Base-by-base conservation (phyloP, 2,113 vertebrate genomes). In the Pycnonotus jocosus region DNA sequence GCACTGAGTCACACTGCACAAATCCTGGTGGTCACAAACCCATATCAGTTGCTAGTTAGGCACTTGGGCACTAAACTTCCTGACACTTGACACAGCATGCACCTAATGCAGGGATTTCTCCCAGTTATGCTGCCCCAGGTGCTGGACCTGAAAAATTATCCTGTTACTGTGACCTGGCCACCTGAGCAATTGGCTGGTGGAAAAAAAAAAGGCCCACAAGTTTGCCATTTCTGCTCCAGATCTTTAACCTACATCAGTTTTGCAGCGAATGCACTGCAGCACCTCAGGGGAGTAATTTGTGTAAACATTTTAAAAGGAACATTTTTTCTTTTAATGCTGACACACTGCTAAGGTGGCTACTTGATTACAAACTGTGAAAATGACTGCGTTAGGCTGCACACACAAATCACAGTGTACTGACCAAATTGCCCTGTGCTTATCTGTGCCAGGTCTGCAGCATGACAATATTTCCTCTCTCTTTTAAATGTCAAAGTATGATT, bases 401-500 rank as follows among this genome's bases (percentile, higher is more conserved):
- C 91, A 96, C 94, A 96, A 95, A 94, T 93, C 92, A 93, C 83
- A 74, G 86, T 13, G 60, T 70, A 92, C 92, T 96, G 95, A 94
- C 92, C 96, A 94, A 96, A 86, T 79, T 88, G 96, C 87, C 90
- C 93, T 76, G 68, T 38, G 74, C 88, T 95, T 90, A 86, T 93
- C 81, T 74, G 84, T 80, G 94, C 92, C 82, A 81, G 82, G 95
- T 93, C 96, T 88, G 86, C 76, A 89, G 92, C 76, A 85, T 19
- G 72, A 97, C 95, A 93, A 37, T 81, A 86, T 80, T 88, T 91
- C 87, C 87, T 92, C 86, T 94, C 78, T 84, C 96, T 93, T 95
- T 96, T 94, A 95, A 96, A 96, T 85, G 94, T 94, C 94, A 87
- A 91, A 94, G 88, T 84, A 82, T 90, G 95, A 94, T 86, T 78